A percentile compares a stretch with the other conserved stretches of the same genome.
Evolutionary conservation across 2,113 vertebrate species (phyloP).

Genomic region (Pseudorasbora parva): DNA sequence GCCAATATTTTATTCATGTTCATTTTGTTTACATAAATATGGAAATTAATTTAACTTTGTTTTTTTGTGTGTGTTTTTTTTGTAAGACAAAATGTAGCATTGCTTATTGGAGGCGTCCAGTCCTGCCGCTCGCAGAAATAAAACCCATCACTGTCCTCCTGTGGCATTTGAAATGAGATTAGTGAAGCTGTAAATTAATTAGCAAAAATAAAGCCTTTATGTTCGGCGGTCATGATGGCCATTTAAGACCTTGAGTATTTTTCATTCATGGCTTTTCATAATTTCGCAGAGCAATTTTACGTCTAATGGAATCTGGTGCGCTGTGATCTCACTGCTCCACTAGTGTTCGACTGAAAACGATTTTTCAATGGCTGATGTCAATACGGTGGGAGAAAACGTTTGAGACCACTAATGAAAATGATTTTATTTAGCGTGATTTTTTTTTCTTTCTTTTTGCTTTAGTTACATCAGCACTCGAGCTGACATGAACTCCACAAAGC

Average conservation of each 20-base stretch:
- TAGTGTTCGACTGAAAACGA: background rate
- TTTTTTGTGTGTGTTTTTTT: slow-evolving; percentile 10
- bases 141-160: slow-evolving; percentile 35
- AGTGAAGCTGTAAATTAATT: slow-evolving; percentile 40
- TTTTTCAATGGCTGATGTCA: background rate
- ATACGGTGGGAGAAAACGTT: background rate
- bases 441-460: background rate
- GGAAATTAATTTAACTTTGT: slow-evolving; percentile 40
- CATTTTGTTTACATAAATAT: slow-evolving; percentile 54
- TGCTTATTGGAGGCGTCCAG: background rate
- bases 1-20: slow-evolving; percentile 47
- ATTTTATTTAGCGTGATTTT: background rate
- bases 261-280: slow-evolving; percentile 31
- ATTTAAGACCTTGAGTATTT: slow-evolving; percentile 27
- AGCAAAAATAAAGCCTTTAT: slow-evolving; percentile 22
- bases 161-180: slow-evolving; percentile 47
- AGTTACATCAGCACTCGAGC: background rate
- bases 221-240: slow-evolving; percentile 28
- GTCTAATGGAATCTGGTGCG: slow-evolving; percentile 3
- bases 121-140: slow-evolving; percentile 1
- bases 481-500: background rate
- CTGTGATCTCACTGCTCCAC: slow-evolving; percentile 9
- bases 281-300: background rate
- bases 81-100: background rate
- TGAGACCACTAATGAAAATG: no score